Base-by-base conservation (phyloP, 2,113 vertebrate species). In the Entomyzon cyanotis region DNA sequence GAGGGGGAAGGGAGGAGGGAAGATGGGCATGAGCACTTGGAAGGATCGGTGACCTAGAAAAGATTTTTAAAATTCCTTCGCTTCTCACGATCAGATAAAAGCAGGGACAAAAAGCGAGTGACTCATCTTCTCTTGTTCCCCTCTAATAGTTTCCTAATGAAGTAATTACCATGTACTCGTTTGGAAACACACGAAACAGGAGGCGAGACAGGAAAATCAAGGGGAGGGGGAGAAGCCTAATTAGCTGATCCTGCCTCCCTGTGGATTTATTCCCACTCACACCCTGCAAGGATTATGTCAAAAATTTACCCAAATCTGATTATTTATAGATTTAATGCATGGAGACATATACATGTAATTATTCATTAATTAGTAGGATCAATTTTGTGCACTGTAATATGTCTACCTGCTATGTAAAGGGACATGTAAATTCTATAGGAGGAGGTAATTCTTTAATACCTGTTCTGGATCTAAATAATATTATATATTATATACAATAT, bases 91-190 rank as follows among this genome's bases (percentile, higher is more conserved):
- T 97, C 96, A 94, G 96, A 97, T 96, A 95, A 97, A 96, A 92
- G 44, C 53, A 3, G 9, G 81, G 91, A 58, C 84, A 70, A 74
- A 95, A 92, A 84, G 14, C 7, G 1, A 88, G 89, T 89, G 93
- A 84, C 74, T 96, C 91, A 89, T 94, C 89, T 77, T 52, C 91
- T 95, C 94, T 97, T 92, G 80, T 94, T 91, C 73, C 89, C 62
- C 81, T 87, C 89, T 95, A 93, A 96, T 95, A 93, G 87, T 95
- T 97, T 95, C 89, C 93, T 95, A 95, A 95, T 96, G 94, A 92
- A 97, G 94, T 95, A 95, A 94, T 95, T 95, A 91, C 68, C 28
- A 7, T n/a, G 80, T 77, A 23, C 52, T 65, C 9, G 1, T 92
- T 87, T 58, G 84, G 95, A 75, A 92, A 77, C 16, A 15, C 1